Evolutionary conservation across 2,888 invertebrate genomes (phyloP).

Genomic region (Brachyopa scutellaris): DNA sequence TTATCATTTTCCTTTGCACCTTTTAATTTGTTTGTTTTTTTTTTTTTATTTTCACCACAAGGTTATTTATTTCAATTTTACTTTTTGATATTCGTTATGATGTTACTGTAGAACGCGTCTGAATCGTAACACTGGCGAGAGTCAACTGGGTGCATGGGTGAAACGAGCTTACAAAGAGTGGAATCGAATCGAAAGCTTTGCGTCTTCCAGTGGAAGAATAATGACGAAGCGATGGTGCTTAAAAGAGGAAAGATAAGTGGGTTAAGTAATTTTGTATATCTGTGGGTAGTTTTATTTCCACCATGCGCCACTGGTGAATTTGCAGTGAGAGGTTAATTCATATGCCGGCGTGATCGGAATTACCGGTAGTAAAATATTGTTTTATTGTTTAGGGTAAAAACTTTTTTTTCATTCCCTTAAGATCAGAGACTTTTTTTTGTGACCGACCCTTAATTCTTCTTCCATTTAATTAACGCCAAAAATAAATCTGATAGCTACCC

Average conservation of each 20-base stretch:
- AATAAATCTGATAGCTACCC: too few relatives aligned
- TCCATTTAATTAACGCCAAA: too few relatives aligned
- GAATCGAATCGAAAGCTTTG: conserved; percentile 32
- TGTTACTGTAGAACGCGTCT: conserved; percentile 41
- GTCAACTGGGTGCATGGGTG: conserved; percentile 33
- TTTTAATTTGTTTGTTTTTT: conserved; percentile 8
- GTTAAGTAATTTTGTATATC: not conserved
- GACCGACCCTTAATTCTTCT: too few relatives aligned
- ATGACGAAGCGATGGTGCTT: conserved; percentile 47
- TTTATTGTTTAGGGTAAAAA: too few relatives aligned
- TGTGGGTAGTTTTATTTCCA: conserved; percentile 5
- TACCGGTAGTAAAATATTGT: not conserved
- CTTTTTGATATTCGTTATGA: not conserved
- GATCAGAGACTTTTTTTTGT: too few relatives aligned
- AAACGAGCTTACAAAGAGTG: conserved; percentile 8
- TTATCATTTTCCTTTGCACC: conserved; percentile 39
- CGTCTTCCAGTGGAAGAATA: conserved; percentile 50
- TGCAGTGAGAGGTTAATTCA: not conserved
- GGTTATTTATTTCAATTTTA: not conserved
- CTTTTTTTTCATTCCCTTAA: too few relatives aligned
- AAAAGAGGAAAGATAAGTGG: not conserved
- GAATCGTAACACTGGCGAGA: conserved; percentile 38
- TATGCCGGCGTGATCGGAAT: conserved; percentile 2
- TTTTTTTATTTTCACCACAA: conserved; percentile 12
- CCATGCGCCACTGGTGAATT: conserved; percentile 24